Conservation (phyloP, 1,140 invertebrate genomes). For the Spodoptera frugiperda region DNA sequence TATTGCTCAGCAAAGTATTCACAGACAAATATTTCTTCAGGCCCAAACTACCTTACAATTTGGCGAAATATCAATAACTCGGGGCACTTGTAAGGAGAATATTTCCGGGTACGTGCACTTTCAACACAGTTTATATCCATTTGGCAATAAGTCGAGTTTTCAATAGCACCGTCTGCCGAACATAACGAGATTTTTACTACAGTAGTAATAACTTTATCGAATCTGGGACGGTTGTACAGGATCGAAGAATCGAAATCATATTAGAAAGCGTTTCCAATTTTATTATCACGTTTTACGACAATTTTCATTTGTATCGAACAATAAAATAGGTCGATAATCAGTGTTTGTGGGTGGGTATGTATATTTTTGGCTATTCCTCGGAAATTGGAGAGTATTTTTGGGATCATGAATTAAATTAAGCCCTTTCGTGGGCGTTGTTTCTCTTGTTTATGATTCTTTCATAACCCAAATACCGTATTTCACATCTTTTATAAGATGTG, state of each 20-base stretch:
- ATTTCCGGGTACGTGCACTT: conserved; percentile 48
- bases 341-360: not conserved
- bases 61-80: conserved; percentile 46
- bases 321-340: conserved; percentile 24
- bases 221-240: conserved; percentile 45
- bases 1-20: not conserved
- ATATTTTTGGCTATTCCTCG: not conserved
- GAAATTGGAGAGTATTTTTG: not conserved
- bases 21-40: conserved; percentile 14
- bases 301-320: conserved; percentile 40
- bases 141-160: conserved; percentile 55
- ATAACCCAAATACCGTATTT: too few species aligned
- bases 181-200: conserved; percentile 61
- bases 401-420: conserved; percentile 6
- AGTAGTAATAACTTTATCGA: conserved; percentile 57
- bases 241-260: conserved; percentile 36
- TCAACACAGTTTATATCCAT: conserved; percentile 53
- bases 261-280: conserved; percentile 46
- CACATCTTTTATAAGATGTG: too few species aligned
- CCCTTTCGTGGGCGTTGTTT: not conserved
- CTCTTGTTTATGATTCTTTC: too few species aligned
- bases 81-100: conserved; percentile 44
- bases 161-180: conserved; percentile 51
- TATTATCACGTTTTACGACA: conserved; percentile 45
- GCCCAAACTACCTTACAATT: conserved; percentile 35